These are phyloP conservation scores for Pteria penguin DNA, from an alignment of 2,888 invertebrate species.

Conservation along the genomic window DNA sequence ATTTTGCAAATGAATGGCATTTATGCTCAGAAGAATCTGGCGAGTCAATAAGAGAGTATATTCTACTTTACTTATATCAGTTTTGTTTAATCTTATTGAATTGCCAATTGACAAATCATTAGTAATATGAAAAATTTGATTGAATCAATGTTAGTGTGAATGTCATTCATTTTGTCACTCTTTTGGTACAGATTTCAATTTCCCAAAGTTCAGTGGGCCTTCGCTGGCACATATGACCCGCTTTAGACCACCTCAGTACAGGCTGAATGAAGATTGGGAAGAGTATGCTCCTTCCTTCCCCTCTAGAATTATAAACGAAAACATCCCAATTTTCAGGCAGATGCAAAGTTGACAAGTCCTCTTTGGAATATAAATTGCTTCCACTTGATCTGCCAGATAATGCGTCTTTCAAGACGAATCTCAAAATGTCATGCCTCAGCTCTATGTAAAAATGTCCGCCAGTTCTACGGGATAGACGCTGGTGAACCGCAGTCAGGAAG, in stretches of 20 bases:
- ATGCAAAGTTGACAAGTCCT: not conserved
- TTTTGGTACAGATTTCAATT: constrained; percentile 13
- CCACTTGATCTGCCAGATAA: no score
- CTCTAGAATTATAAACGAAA: not conserved
- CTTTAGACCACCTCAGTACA: not conserved
- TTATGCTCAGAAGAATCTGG: not conserved
- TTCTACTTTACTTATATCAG: not conserved
- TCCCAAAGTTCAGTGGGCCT: constrained; percentile 1
- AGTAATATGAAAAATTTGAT: not conserved
- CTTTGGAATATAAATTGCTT: not conserved
- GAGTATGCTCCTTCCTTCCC: constrained; percentile 3
- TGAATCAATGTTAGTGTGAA: not conserved
- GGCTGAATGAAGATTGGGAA: constrained; percentile 9
- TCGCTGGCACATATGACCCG: not conserved
- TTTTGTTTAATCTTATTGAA: not conserved
- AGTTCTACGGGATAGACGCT: not conserved
- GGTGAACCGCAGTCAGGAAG: not conserved
- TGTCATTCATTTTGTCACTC: not conserved
- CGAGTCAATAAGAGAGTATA: not conserved
- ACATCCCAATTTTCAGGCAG: constrained; percentile 5
- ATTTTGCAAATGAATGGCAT: not conserved
- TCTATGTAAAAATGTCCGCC: not conserved
- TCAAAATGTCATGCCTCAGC: not conserved
- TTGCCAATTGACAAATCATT: not conserved
- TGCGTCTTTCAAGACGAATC: not conserved